Conservation (phyloP, 1,140 invertebrate species). For the Ptiloglossa arizonensis region DNA sequence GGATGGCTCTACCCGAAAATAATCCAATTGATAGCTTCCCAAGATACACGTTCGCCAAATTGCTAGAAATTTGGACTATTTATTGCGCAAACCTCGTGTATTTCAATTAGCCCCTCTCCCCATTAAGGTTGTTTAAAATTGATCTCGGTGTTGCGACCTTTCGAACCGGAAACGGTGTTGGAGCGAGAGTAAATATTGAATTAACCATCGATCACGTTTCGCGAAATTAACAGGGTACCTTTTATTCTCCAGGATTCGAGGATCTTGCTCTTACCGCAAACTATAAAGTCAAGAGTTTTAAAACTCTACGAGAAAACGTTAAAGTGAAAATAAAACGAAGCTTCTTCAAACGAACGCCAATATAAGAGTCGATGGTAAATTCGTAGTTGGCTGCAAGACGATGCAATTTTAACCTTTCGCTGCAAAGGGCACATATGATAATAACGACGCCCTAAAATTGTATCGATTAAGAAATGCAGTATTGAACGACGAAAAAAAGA, state of each 20-base stretch:
- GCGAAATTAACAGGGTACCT: background rate
- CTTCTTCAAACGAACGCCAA: background rate
- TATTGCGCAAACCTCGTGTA: too few species aligned
- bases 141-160: too few species aligned
- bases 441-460: too few species aligned
- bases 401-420: constrained; percentile 2
- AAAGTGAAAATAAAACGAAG: background rate
- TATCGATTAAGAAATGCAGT: too few species aligned
- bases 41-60: too few species aligned
- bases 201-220: background rate
- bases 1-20: too few species aligned
- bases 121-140: too few species aligned
- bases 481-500: too few species aligned
- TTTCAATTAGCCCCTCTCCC: too few species aligned
- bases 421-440: too few species aligned
- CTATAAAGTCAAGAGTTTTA: background rate
- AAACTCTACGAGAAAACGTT: background rate
- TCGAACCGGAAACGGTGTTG: background rate
- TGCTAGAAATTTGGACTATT: too few species aligned
- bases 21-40: too few species aligned
- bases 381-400: background rate
- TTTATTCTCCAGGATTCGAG: background rate
- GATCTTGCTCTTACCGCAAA: background rate
- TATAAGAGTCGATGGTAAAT: background rate
- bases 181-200: background rate